These are phyloP conservation scores for Hipposideros armiger DNA, from an alignment of 2,113 vertebrate genomes.

Conservation along the genomic window DNA sequence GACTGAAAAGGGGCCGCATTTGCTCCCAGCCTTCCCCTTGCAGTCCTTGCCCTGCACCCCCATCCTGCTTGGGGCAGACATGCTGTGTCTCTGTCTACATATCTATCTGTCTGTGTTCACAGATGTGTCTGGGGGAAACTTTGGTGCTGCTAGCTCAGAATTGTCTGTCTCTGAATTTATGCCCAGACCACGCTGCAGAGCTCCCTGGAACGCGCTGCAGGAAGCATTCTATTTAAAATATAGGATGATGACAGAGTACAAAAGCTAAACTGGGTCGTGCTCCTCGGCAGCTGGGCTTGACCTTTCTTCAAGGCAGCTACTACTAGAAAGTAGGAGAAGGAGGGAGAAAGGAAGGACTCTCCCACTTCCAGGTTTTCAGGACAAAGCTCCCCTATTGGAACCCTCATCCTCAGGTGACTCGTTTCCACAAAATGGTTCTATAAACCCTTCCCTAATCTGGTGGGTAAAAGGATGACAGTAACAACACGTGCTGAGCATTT, in stretches of 20 bases:
- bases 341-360: neutral
- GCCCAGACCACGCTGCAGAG: neutral
- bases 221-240: constrained; percentile 39
- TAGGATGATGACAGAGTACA: neutral
- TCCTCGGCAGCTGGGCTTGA: neutral
- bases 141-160: neutral
- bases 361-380: neutral
- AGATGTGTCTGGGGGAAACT: neutral
- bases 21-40: neutral
- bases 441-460: neutral
- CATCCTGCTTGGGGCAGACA: neutral
- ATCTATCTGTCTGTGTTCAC: neutral
- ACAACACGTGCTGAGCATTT: neutral
- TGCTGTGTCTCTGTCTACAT: rapidly evolving
- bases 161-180: neutral
- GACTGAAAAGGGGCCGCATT: neutral
- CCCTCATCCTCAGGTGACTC: neutral
- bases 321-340: neutral
- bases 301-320: neutral
- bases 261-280: neutral
- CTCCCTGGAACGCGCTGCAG: neutral
- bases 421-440: neutral
- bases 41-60: neutral
- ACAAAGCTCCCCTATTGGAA: neutral
- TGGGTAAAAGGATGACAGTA: neutral